Conservation (phyloP, 2,888 invertebrate species). For the Furcula furcula region DNA sequence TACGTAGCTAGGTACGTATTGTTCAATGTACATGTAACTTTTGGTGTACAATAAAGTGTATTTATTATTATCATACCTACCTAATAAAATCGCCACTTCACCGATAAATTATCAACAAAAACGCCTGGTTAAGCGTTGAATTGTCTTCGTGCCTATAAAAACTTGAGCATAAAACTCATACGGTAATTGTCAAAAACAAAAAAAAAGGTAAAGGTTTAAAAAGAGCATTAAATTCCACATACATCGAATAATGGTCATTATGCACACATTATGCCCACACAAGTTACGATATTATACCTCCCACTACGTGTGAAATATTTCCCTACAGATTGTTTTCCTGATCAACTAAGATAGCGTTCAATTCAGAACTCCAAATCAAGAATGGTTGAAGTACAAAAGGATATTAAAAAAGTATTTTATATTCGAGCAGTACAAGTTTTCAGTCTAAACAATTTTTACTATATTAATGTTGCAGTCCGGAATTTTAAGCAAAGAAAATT, state of each 20-base stretch:
- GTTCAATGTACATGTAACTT: too few relatives aligned
- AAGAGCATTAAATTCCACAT: slow-evolving; percentile 13
- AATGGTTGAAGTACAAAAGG: too few relatives aligned
- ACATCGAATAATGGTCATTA: slow-evolving; percentile 6
- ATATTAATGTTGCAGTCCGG: background rate
- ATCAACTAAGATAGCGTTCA: slow-evolving; percentile 12
- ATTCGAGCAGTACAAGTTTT: too few relatives aligned
- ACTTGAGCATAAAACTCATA: too few relatives aligned
- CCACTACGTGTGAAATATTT: slow-evolving; percentile 15
- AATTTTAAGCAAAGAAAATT: background rate
- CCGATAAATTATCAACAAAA: slow-evolving; percentile 1
- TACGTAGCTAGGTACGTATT: too few relatives aligned
- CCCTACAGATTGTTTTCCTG: slow-evolving; percentile 18
- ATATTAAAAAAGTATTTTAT: too few relatives aligned
- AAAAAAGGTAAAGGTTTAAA: slow-evolving; percentile 10
- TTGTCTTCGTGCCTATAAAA: slow-evolving; percentile 4
- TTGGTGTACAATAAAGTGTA: too few relatives aligned
- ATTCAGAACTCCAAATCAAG: slow-evolving; percentile 8
- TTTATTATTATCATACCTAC: too few relatives aligned
- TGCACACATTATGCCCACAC: slow-evolving; percentile 12
- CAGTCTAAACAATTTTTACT: too few relatives aligned
- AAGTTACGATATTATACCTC: too few relatives aligned
- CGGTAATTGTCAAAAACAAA: slow-evolving; percentile 4
- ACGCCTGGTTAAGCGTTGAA: background rate
- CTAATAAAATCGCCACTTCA: background rate